Conservation (phyloP, 64 coral and sea anemone species). For the Stylophora pistillata region DNA sequence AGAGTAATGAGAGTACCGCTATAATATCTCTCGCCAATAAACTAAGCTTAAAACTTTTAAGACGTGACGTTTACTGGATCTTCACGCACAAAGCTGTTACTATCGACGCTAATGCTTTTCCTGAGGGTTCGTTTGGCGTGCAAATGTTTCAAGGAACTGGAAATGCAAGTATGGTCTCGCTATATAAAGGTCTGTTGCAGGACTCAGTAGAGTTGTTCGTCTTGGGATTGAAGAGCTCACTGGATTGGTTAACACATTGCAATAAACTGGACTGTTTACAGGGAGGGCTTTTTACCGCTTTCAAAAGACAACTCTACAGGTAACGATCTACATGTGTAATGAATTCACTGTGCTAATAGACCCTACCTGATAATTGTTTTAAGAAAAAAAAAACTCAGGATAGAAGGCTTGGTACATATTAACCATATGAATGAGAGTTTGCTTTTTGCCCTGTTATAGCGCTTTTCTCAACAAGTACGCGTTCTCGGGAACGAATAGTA, state of each 20-base stretch:
- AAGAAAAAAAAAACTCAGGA: background rate
- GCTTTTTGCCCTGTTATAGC: too few species aligned
- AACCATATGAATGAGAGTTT: too few species aligned
- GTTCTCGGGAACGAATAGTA: too few species aligned
- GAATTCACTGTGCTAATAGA: background rate
- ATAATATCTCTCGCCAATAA: constrained; percentile 52
- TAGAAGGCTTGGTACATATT: too few species aligned
- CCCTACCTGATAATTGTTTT: background rate
- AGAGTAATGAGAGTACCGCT: constrained; percentile 5
- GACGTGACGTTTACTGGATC: constrained; percentile 67
- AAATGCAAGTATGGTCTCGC: background rate
- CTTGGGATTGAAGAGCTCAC: background rate
- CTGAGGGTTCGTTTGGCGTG: constrained; percentile 69
- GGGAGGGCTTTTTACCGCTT: background rate
- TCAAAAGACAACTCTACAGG: constrained; percentile 33
- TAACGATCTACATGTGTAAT: background rate
- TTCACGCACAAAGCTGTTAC: constrained; percentile 67
- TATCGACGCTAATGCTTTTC: constrained; percentile 33
- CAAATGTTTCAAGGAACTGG: constrained; percentile 9
- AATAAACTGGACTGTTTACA: background rate
- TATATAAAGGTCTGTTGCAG: constrained; percentile 24
- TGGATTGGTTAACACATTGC: background rate
- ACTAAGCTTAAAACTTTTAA: constrained; percentile 36
- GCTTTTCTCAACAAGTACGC: too few species aligned
- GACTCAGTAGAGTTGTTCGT: constrained; percentile 51